Conservation (phyloP, 2,113 vertebrate species). For the Cyphomyrus discorhynchus region DNA sequence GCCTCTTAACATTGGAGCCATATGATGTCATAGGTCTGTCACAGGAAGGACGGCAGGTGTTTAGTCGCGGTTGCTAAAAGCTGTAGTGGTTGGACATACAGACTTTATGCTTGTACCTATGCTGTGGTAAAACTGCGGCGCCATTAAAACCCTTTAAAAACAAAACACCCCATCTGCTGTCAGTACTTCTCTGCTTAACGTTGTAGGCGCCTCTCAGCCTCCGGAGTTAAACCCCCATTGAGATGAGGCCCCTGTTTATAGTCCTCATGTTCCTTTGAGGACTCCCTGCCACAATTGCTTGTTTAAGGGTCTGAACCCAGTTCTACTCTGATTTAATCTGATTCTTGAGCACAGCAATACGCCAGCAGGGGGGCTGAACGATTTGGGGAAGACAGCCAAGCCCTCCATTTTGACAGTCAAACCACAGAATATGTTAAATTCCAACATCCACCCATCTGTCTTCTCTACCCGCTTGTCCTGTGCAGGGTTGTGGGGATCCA, state of each 20-base stretch:
- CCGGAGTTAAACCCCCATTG: neutral
- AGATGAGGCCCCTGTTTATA: neutral
- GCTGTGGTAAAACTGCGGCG: constrained; percentile 82
- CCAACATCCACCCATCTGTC: neutral
- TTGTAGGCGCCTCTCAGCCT: neutral
- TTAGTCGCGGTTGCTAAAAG: constrained; percentile 70
- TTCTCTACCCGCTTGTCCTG: neutral
- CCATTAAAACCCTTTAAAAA: constrained; percentile 74
- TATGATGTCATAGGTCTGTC: constrained; percentile 74
- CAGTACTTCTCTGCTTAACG: neutral
- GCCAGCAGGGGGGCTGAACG: neutral
- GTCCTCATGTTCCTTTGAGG: neutral
- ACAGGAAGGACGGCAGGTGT: neutral
- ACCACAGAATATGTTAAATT: neutral
- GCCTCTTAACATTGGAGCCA: constrained; percentile 74
- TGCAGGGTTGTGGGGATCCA: neutral
- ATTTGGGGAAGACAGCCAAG: neutral
- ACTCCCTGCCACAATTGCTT: neutral
- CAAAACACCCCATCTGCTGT: constrained; percentile 32
- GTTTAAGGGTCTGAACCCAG: neutral
- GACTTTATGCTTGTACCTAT: constrained; percentile 88
- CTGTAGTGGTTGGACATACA: constrained; percentile 75
- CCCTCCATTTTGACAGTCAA: neutral
- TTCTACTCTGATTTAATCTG: neutral
- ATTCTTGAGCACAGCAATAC: neutral